Base-by-base conservation (phyloP, 2,113 vertebrate genomes). In the Cairina moschata region DNA sequence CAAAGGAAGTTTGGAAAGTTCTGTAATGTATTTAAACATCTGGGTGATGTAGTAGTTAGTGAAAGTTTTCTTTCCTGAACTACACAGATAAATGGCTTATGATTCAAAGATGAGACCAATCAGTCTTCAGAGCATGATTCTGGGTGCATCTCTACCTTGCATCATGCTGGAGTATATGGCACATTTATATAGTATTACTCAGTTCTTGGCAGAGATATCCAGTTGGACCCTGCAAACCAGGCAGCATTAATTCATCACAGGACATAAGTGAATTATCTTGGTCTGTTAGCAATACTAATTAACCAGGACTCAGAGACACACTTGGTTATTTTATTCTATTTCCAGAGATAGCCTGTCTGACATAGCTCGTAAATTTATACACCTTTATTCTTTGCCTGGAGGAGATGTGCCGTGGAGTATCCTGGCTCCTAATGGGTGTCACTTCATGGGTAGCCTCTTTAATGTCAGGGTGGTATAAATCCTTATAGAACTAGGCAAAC, bases 211-310 rank as follows among this genome's bases (percentile, higher is more conserved):
- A 91, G 81, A 86, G 83, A 75, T 75, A 92, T 42, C n/a, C 52
- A 65, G 8, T 28, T 78, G 74, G 79, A 81, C 56, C 38, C 83
- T 75, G 80, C 54, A 42, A 56, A 78, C 31, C 72, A 38, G 76
- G 86, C 76, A 88, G 52, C 65, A 60, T 86, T 91, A 94, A 95
- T 96, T 92, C 60, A 94, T 95, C 83, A 84, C 73, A 92, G 66
- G 69, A 78, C 38, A n/a, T 79, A 88, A 93, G 82, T 91, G 95
- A 91, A 96, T 95, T 95, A 92, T 60, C 4, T 81, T 88, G 68
- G 52, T 89, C 92, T 95, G 42, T 68, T 84, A 52, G 73, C 73
- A 93, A 38, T 34, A 7, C 11, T 97, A 95, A 96, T 93, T 93
- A 95, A 75, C 32, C 38, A 59, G 65, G 69, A 54, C 46, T 92